These are phyloP conservation scores for Dinocampus coccinellae DNA, from an alignment of 2,888 invertebrate species.

Conservation along the genomic window DNA sequence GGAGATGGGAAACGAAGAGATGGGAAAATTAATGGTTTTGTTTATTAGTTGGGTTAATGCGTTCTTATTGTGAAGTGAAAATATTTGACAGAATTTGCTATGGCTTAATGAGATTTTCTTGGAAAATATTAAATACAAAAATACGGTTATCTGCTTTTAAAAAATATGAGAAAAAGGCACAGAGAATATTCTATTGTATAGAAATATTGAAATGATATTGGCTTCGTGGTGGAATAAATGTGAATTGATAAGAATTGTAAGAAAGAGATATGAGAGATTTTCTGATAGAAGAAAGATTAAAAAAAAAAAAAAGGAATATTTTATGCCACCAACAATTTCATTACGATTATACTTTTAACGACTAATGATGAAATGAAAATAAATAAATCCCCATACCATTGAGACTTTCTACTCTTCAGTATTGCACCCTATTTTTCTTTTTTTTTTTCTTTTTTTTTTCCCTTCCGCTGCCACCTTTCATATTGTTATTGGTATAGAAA, in stretches of 20 bases:
- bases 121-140: too few species aligned
- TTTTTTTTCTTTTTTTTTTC: neutral
- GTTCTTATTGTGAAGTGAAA: too few species aligned
- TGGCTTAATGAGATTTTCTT: too few species aligned
- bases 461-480: neutral
- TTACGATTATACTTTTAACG: neutral
- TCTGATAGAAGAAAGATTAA: too few species aligned
- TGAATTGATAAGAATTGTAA: neutral
- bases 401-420: neutral
- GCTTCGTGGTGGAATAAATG: too few species aligned
- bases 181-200: too few species aligned
- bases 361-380: neutral
- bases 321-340: neutral
- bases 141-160: too few species aligned
- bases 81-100: too few species aligned
- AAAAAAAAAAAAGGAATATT: constrained; percentile 8
- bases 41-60: neutral
- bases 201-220: too few species aligned
- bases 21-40: neutral
- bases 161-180: too few species aligned
- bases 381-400: neutral
- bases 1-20: neutral
- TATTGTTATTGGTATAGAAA: constrained; percentile 4
- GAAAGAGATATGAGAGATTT: neutral
- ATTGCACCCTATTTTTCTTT: neutral